Evolutionary conservation across 2,888 invertebrate species (phyloP), one percentile per base, ranked within the genome.

Genomic region (Halictus ligatus): DNA sequence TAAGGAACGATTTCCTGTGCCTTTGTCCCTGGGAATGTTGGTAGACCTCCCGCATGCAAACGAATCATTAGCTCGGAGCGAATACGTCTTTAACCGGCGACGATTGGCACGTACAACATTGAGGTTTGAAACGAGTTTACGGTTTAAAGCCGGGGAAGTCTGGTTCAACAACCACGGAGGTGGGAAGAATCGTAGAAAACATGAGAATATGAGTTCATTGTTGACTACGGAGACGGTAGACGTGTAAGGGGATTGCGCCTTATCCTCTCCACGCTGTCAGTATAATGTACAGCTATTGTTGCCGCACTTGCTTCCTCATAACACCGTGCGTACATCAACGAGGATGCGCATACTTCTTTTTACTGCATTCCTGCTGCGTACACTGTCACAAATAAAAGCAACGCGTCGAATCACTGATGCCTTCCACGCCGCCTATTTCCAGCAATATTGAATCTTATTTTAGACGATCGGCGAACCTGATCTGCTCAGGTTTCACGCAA

Each of bases 161-260:
- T 83, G 86, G 83, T 89, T 88, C 75, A 84, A 87, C 86, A 86
- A 88, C 88, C 84, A 84, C 80, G 79, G 78, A 88, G 88, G 85
- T 86, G 86, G 88, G 88, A 88, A 88, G 78, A 82, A 78, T 74
- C 83, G 83, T 80, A 80, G 86, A 85, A 89, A 89, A 90, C 85
- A 88, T 87, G 90, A 91, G 91, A 91, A 91, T 89, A 91, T 86
- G 85, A 89, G 91, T 89, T 91, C 90, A 91, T 90, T 89, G 89
- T 89, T 86, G 87, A 86, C 73, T 82, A 75, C 78, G 79, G 50
- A 67, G 80, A 60, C 75, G 71, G 78, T 75, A 54, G 84, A 83
- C 76, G 73, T 72, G 90, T 76, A 88, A 83, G 88, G 80, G 83
- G 89, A 89, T 89, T 90, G 83, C 89, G 83, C 81, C 86, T 90